A percentile compares a stretch with the other conserved stretches of the same genome.
phyloP scores from a whole-genome alignment of 1,140 invertebrate species.

The Brachionus paranguensis region DNA sequence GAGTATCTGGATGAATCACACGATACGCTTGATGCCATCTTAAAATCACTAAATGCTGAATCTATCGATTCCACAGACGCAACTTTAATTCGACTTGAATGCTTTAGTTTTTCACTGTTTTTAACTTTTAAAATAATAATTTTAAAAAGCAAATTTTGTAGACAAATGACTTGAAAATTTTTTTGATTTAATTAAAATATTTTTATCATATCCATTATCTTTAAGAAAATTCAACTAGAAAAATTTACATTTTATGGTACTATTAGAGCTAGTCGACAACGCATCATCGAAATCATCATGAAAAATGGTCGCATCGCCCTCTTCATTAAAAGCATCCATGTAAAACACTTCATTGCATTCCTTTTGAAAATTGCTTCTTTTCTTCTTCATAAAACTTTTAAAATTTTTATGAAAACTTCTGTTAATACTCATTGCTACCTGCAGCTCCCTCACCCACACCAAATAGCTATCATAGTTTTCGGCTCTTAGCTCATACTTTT shows the following conservation, averaged over 20 bases:
- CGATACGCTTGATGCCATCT: neutral
- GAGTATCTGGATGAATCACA: neutral
- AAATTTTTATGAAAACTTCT: neutral
- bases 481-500: slow-evolving; percentile 53
- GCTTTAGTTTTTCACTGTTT: neutral
- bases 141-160: neutral
- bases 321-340: neutral
- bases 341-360: neutral
- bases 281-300: neutral
- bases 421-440: slow-evolving; percentile 43
- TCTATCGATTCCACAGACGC: slow-evolving; percentile 33
- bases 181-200: neutral
- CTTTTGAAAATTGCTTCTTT: neutral
- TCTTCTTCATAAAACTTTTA: neutral
- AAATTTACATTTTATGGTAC: slow-evolving; percentile 19
- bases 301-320: neutral
- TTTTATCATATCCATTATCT: neutral
- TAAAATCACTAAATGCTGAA: slow-evolving; percentile 32
- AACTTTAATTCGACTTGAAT: slow-evolving; percentile 7
- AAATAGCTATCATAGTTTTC: slow-evolving; percentile 56
- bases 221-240: neutral
- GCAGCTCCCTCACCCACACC: slow-evolving; percentile 56
- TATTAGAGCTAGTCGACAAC: neutral
- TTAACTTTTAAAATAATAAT: neutral
- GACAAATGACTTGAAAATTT: neutral